Evolutionary conservation across 2,888 invertebrate genomes (phyloP).

Genomic region (Pristionchus fissidentatus): DNA sequence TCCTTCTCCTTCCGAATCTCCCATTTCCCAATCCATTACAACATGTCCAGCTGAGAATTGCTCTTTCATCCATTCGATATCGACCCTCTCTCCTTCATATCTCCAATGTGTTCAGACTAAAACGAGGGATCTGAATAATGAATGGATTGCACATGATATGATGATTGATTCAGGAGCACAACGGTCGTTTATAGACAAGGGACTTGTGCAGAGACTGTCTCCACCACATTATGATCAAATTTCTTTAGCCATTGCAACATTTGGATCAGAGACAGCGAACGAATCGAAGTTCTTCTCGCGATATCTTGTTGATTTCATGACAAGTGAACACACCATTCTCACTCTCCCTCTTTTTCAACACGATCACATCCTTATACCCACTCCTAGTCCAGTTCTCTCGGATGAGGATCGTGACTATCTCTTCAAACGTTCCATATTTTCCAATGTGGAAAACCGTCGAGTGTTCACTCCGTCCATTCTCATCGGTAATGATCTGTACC

Average conservation of each 20-base stretch:
- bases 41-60: too few relatives aligned
- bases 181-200: too few relatives aligned
- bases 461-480: background rate
- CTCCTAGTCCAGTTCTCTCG: background rate
- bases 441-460: background rate
- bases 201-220: background rate
- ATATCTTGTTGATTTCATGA: background rate
- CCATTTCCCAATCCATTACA: too few relatives aligned
- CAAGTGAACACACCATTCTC: background rate
- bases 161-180: too few relatives aligned
- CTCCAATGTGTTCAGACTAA: too few relatives aligned
- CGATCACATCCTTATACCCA: background rate
- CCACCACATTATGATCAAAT: background rate
- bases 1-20: too few relatives aligned
- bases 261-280: too few relatives aligned
- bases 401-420: background rate
- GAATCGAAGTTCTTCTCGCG: background rate
- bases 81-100: too few relatives aligned
- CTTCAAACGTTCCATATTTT: background rate
- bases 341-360: background rate
- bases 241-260: too few relatives aligned
- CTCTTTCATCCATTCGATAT: too few relatives aligned
- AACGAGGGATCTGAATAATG: too few relatives aligned
- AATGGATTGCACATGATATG: too few relatives aligned
- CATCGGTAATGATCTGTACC: background rate